phyloP scores from a whole-genome alignment of 1,140 invertebrate genomes.

The Pogonognathellus flavescens region DNA sequence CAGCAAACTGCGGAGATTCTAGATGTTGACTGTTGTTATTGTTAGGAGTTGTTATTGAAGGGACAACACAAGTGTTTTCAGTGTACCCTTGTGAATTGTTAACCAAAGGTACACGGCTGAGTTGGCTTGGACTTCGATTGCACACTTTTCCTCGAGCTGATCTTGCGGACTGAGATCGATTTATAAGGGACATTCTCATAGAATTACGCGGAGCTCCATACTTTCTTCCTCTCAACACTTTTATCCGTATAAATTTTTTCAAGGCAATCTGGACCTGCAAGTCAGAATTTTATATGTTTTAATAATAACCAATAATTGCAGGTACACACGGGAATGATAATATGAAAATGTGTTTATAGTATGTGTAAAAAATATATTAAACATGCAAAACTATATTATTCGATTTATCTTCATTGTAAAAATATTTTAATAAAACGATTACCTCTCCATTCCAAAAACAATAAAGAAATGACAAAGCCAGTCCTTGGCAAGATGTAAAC shows the following conservation, averaged over 20 bases:
- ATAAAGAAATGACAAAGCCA: slow-evolving; percentile 74
- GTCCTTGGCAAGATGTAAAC: slow-evolving; percentile 73
- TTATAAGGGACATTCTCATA: background rate
- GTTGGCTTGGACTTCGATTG: background rate
- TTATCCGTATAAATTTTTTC: slow-evolving; percentile 21
- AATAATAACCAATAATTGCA: too few relatives aligned
- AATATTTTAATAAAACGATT: background rate
- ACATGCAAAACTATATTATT: background rate
- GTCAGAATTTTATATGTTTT: too few relatives aligned
- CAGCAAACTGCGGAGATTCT: background rate
- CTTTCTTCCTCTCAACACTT: background rate
- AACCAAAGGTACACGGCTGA: background rate
- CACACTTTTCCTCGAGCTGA: background rate
- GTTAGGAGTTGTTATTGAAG: background rate
- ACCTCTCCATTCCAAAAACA: slow-evolving; percentile 75
- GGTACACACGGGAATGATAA: too few relatives aligned
- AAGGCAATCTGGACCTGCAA: slow-evolving; percentile 31
- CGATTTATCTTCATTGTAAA: background rate
- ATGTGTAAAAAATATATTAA: too few relatives aligned
- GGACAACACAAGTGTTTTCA: background rate
- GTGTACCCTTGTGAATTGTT: background rate
- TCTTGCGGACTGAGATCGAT: background rate
- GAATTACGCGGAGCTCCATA: background rate
- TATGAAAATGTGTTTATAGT: too few relatives aligned
- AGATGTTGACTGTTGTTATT: background rate